Conservation (phyloP, 2,797 vertebrate genomes). For the Phalanger gymnotis region DNA sequence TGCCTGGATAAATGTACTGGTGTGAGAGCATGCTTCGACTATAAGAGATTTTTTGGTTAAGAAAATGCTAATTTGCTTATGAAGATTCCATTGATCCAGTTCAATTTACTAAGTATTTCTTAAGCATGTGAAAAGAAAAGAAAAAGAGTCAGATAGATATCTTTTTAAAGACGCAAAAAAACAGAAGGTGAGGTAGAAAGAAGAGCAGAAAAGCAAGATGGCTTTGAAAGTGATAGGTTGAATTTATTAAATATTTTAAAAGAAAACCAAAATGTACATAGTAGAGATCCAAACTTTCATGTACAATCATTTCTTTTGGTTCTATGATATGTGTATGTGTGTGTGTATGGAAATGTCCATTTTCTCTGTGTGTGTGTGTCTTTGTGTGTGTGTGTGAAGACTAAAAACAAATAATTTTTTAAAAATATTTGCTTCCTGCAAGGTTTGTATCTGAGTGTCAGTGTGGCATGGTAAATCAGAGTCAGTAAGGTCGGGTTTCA, state of each 20-base stretch:
- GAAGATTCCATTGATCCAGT: not conserved
- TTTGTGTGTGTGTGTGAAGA: not conserved
- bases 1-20: constrained; percentile 37
- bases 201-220: not conserved
- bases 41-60: constrained; percentile 31
- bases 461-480: not conserved
- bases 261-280: not conserved
- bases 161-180: not conserved
- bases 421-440: not conserved
- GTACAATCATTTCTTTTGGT: not conserved
- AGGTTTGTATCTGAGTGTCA: not conserved
- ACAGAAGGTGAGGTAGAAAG: not conserved
- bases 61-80: constrained; percentile 38
- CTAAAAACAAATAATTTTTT: not conserved
- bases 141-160: not conserved
- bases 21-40: constrained; percentile 13
- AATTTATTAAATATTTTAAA: not conserved
- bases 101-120: not conserved
- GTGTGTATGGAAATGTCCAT: not conserved
- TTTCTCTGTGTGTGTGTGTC: not conserved
- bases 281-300: not conserved
- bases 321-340: not conserved
- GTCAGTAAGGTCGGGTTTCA: not conserved
- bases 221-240: not conserved
- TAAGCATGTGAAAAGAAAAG: not conserved